phyloP scores from a whole-genome alignment of 2,888 invertebrate species.

The Leucophora obtusa region DNA sequence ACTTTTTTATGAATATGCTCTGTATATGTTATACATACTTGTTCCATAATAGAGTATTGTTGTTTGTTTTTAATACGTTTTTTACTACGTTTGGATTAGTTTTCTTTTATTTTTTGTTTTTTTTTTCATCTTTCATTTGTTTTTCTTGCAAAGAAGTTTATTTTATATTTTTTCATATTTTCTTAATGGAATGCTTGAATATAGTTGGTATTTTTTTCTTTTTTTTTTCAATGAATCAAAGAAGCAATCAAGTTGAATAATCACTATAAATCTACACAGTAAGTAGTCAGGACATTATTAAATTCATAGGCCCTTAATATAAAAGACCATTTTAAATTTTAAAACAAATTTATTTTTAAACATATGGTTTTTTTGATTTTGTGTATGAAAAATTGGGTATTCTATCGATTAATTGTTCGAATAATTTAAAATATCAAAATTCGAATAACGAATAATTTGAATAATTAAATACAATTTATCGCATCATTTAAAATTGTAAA shows the following conservation, averaged over 20 bases:
- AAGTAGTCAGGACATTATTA: not conserved
- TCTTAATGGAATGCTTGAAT: constrained; percentile 33
- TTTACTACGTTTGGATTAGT: constrained; percentile 35
- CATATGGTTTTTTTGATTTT: too few species aligned
- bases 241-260: constrained; percentile 66
- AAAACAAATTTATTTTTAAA: too few species aligned
- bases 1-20: constrained; percentile 3
- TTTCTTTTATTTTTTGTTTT: constrained; percentile 9
- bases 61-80: constrained; percentile 22
- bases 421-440: too few species aligned
- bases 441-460: too few species aligned
- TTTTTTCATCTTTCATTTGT: constrained; percentile 26
- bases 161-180: constrained; percentile 18
- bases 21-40: not conserved
- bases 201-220: constrained; percentile 1
- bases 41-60: not conserved
- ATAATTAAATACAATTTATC: too few species aligned
- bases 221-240: constrained; percentile 50
- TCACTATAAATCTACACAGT: constrained; percentile 42
- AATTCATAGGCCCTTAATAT: too few species aligned
- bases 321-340: too few species aligned
- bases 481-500: too few species aligned
- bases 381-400: too few species aligned
- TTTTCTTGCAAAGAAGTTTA: constrained; percentile 10
- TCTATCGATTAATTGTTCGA: too few species aligned